Percentiles rank a stretch among this genome's conserved stretches.
These are phyloP conservation scores for Tetrax tetrax DNA, from an alignment of 2,113 vertebrate genomes.

Conservation along the genomic window DNA sequence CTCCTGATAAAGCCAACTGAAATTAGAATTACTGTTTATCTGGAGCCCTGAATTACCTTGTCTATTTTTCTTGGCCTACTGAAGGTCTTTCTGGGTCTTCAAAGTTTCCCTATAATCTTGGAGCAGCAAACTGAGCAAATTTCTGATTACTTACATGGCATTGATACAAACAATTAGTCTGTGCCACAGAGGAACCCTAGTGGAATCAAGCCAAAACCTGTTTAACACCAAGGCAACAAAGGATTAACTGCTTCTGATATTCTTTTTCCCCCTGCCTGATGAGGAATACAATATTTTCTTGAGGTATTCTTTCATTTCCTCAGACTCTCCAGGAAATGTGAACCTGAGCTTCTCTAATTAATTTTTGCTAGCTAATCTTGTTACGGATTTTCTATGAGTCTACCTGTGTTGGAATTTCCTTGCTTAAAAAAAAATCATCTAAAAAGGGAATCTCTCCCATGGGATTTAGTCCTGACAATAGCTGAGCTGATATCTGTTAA, in stretches of 20 bases:
- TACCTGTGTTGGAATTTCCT: constrained; percentile 38
- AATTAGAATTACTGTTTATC: neutral
- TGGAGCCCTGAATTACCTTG: neutral
- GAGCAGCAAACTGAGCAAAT: neutral
- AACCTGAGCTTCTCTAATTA: neutral
- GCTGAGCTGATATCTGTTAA: neutral
- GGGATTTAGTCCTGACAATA: constrained; percentile 52
- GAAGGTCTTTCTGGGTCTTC: neutral
- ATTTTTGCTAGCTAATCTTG: neutral
- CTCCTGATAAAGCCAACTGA: constrained; percentile 19
- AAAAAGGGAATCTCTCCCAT: constrained; percentile 15
- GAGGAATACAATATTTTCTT: neutral
- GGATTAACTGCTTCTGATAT: neutral
- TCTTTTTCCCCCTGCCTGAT: neutral
- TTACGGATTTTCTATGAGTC: constrained; percentile 5
- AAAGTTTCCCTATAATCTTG: neutral
- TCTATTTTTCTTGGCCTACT: neutral
- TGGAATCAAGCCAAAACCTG: neutral
- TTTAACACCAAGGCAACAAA: neutral
- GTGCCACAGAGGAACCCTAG: neutral
- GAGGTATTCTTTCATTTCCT: neutral
- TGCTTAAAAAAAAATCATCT: neutral
- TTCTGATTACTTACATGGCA: neutral
- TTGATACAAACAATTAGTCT: neutral
- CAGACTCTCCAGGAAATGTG: neutral